Conservation (phyloP, 2,113 vertebrate genomes). For the Nothoprocta perdicaria region DNA sequence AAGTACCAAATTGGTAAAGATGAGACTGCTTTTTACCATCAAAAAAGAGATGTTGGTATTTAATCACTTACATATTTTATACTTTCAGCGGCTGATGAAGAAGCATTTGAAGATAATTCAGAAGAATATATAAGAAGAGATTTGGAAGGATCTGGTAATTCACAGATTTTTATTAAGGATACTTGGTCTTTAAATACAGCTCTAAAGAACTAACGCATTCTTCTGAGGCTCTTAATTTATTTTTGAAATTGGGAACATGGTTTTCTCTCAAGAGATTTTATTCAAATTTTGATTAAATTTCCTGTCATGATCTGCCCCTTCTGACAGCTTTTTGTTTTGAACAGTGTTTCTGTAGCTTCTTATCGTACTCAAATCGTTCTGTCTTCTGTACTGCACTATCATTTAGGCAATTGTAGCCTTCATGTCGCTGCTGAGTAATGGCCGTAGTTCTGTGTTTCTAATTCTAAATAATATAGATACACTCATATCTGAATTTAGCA, state of each 20-base stretch:
- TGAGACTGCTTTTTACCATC: not conserved
- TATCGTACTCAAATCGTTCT: not conserved
- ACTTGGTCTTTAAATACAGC: slow-evolving; percentile 21
- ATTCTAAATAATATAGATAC: slow-evolving; percentile 19
- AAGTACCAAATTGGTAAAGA: not conserved
- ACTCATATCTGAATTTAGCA: not conserved
- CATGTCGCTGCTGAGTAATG: not conserved
- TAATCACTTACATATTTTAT: not conserved
- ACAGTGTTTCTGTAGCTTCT: not conserved
- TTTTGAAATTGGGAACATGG: not conserved
- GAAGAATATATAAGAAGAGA: slow-evolving; percentile 98
- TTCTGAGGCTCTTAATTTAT: not conserved
- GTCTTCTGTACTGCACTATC: not conserved
- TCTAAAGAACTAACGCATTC: not conserved
- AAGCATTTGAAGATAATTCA: slow-evolving; percentile 99
- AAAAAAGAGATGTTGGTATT: not conserved
- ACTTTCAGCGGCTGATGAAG: slow-evolving; percentile 93
- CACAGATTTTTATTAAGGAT: slow-evolving; percentile 41
- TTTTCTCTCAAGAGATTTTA: not conserved
- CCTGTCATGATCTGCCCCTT: accelerated
- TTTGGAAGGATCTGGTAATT: slow-evolving; percentile 96
- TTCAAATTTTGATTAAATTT: not conserved
- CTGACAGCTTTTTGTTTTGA: not conserved
- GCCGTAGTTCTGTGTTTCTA: not conserved
- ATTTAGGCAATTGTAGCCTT: slow-evolving; percentile 16